Base-by-base conservation (phyloP, 2,113 vertebrate genomes). In the Stictonetta naevosa region DNA sequence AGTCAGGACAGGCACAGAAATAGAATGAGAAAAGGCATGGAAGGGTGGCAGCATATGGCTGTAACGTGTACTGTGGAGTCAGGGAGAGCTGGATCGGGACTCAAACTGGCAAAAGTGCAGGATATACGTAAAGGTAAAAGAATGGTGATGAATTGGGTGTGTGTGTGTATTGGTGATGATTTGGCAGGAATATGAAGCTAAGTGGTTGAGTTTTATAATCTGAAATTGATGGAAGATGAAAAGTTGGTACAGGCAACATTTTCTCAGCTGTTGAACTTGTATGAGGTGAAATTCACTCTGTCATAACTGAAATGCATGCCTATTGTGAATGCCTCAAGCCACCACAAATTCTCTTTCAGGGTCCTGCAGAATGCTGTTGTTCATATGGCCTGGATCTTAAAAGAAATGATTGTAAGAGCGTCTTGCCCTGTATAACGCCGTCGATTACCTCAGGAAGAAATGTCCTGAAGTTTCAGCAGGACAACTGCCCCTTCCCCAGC, bases 301-400 rank as follows among this genome's bases (percentile, higher is more conserved):
- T 11, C 15, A 1, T 3, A 78, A 31, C 36, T 34, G 60, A 88
- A 93, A 89, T 22, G 5, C 20, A 58, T 26, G 42, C 72, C 83
- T 63, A 44, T 33, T 42, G 31, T 13, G 8, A 93, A 92, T 46
- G 76, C 46, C 71, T 60, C 66, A 83, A 72, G 44, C 42, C 34
- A 74, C 25, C 68, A 42, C 77, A 82, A 94, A 96, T 55, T 89
- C 82, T 56, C 53, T 83, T 74, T 78, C 79, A 88, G 78, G 21
- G 92, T 56, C 46, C 71, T 84, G 77, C 62, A 91, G 67, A 90
- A 73, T 55, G 53, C 33, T 55, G 28, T 72, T 60, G 44, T 53
- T 84, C 17, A 10, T 13, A 59, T 12, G 20, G 69, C 74, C 73
- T 90, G 87, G 67, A 71, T 83, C 42, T 53, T 69, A 53, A 66